Evolutionary conservation across 1,140 invertebrate genomes (phyloP).

Genomic region (Ectropis grisescens): DNA sequence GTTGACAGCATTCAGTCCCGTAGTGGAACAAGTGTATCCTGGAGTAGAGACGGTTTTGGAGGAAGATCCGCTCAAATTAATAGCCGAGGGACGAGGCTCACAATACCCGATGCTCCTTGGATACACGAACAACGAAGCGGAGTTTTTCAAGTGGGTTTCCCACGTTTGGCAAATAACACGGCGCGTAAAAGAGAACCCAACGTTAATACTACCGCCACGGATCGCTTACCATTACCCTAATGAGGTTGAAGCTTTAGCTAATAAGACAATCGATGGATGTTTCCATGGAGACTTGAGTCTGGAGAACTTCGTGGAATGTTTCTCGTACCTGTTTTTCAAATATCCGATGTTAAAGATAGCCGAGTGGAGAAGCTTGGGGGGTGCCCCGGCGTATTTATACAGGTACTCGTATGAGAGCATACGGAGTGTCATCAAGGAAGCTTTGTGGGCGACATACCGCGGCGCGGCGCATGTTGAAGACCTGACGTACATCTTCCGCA

Average conservation of each 20-base stretch:
- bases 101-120: slow-evolving; percentile 40
- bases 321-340: slow-evolving; percentile 30
- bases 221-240: slow-evolving; percentile 21
- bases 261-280: slow-evolving; percentile 22
- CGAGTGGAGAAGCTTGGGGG: slow-evolving; percentile 9
- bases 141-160: slow-evolving; percentile 35
- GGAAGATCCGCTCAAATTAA: slow-evolving; percentile 33
- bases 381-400: slow-evolving; percentile 35
- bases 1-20: slow-evolving; percentile 31
- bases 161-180: slow-evolving; percentile 26
- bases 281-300: slow-evolving; percentile 23
- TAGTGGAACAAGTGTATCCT: slow-evolving; percentile 29
- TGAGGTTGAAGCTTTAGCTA: slow-evolving; percentile 13
- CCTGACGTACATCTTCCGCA: slow-evolving; percentile 36
- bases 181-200: slow-evolving; percentile 21
- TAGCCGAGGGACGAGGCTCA: slow-evolving; percentile 27
- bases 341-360: slow-evolving; percentile 40
- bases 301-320: slow-evolving; percentile 29
- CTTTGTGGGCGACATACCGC: slow-evolving; percentile 15
- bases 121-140: slow-evolving; percentile 36
- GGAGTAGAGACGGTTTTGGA: slow-evolving; percentile 36
- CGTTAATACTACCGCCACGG: slow-evolving; percentile 18
- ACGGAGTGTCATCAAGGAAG: slow-evolving; percentile 25
- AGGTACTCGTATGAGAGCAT: slow-evolving; percentile 31
- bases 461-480: slow-evolving; percentile 48